Conservation (phyloP, 2,113 vertebrate genomes). For the Budorcas taxicolor region DNA sequence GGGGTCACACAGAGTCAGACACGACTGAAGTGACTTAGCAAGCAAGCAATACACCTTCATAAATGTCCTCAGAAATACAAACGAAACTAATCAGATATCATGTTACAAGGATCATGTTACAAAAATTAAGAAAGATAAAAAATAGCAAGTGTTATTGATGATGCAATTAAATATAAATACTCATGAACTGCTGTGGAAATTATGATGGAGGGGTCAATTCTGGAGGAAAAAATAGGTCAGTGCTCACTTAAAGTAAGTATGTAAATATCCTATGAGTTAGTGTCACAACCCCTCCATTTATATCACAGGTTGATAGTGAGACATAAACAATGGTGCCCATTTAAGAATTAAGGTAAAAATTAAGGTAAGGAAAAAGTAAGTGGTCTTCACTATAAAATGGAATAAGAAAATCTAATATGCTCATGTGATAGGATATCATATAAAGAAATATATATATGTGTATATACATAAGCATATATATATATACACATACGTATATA, state of each 20-base stretch:
- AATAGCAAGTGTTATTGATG: background rate
- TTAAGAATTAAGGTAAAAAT: background rate
- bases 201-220: background rate
- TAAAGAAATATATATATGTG: background rate
- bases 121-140: background rate
- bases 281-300: background rate
- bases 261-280: background rate
- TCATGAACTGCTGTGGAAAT: background rate
- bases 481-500: rapidly evolving
- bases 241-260: background rate
- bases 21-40: too few species aligned
- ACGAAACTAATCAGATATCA: background rate
- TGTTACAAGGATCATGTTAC: background rate
- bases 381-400: background rate
- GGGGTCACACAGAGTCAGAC: too few species aligned
- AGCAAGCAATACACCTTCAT: background rate
- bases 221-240: background rate
- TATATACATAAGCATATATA: background rate
- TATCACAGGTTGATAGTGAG: background rate
- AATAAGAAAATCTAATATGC: background rate
- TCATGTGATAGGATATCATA: background rate
- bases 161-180: background rate
- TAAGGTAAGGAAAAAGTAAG: background rate
- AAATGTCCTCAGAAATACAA: background rate
- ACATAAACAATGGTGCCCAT: background rate